Base-by-base conservation (phyloP, 2,888 invertebrate species). In the Drosophila algonquin region DNA sequence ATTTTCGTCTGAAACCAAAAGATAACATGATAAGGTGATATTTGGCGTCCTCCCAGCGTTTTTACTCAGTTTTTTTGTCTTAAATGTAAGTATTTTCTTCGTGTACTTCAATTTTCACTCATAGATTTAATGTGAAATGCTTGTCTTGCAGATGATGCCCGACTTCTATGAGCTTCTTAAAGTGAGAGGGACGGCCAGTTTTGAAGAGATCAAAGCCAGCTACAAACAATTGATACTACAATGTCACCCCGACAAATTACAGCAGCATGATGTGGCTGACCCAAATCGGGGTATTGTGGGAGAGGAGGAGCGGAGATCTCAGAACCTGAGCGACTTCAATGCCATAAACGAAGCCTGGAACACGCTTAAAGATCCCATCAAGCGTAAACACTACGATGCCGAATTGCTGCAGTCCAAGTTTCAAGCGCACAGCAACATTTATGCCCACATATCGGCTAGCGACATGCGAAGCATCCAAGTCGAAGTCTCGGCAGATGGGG, bases 301-400 rank as follows among this genome's bases (percentile, higher is more conserved):
- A 4, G 35, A 27, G 6, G 7, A n/a, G 40, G 40, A 40, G 14
- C 7, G 40, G 7, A n/a, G 6, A 40, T 14, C 14, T 47, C 35
- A 69, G 45, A 69, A 51, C 63, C 7, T 40, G 40, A 24, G 69
- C 30, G 45, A 91, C 73, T 95, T 94, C 90, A 90, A 93, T 64
- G 89, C 90, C 55, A 93, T 96, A 73, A 94, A 95, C 86, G 93
- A 94, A 87, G 96, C 96, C n/a, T 96, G 96, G 95, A 94, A 94
- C 78, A 93, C 94, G 61, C 91, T 96, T 48, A 93, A 94, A 83
- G 93, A 96, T 90, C 93, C 94, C 44, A 89, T 93, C 50, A 92
- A 91, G 54, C 93, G 95, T 61, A 95, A 93, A 90, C 93, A 94
- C 78, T 96, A 96, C 87, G 95, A 96, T 90, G 94, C 94, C 5